Base-by-base conservation (phyloP, 2,797 vertebrate species). In the Gadopsis bispinosus region DNA sequence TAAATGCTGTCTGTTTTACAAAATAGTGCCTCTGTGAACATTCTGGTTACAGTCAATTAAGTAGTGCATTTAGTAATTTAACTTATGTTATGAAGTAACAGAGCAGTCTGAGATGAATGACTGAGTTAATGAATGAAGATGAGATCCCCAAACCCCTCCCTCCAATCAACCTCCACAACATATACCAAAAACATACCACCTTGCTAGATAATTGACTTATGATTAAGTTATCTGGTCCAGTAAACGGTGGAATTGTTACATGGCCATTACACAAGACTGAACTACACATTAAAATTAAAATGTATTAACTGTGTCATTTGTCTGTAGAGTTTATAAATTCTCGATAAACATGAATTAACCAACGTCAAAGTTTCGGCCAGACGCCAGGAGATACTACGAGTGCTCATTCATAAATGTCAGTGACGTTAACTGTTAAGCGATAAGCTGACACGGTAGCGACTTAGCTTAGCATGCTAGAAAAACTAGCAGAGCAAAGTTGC, bases 391-490 rank as follows among this genome's bases (percentile, higher is more conserved):
- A 45, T 5, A 50, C 26, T 16, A 53, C 33, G 6, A 10, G 14
- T 7, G 39, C 4, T 53, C 53, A 35, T 45, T 73, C 8, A 7
- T 0, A 47, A 41, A 8, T 51, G 47, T 43, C 58, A 22, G 22
- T 2, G 5, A 12, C 59, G 3, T 20, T 53, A 16, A 48, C 35
- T 74, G 13, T 45, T 45, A 45, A 45, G 41, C 14, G 41, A 48
- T n/a, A 68, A 45, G 13, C 43, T 61, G 73, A 62, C 54, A 60
- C 4, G 8, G 35, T 31, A 35, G 79, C 81, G 89, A 86, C 77
- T 81, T 91, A 91, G 85, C 89, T 80, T 88, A 89, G 90, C 89
- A 67, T n/a, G 78, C 69, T 90, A 92, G 51, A 62, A 69, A 50
- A 73, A 68, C 39, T 69, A 86, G 64, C 75, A 26, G 55, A 55